phyloP scores from a whole-genome alignment of 2,888 invertebrate genomes.

The Furcula furcula region DNA sequence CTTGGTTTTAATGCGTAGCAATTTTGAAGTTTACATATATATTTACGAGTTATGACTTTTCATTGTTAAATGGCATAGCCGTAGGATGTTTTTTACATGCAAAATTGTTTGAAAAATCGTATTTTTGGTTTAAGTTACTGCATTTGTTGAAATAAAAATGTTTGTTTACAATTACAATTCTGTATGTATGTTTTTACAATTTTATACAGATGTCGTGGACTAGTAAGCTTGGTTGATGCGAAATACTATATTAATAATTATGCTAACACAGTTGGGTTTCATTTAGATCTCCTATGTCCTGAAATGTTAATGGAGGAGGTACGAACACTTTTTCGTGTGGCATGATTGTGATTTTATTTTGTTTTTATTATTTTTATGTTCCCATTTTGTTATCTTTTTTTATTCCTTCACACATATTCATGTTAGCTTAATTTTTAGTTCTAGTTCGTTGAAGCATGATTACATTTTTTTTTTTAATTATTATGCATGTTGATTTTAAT shows the following conservation, averaged over 20 bases:
- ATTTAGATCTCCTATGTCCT: slow-evolving; percentile 30
- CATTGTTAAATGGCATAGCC: not conserved
- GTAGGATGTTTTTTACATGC: not conserved
- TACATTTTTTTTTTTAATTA: slow-evolving; percentile 9
- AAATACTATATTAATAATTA: slow-evolving; percentile 62
- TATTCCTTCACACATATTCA: slow-evolving; percentile 63
- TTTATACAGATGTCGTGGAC: slow-evolving; percentile 38
- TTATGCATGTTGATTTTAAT: slow-evolving; percentile 6
- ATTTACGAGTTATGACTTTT: slow-evolving; percentile 19
- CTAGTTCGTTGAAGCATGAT: slow-evolving; percentile 27
- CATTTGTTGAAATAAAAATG: not conserved
- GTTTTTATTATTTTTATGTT: slow-evolving; percentile 24
- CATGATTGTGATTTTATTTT: slow-evolving; percentile 52
- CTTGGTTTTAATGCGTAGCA: not conserved
- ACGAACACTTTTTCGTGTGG: slow-evolving; percentile 42
- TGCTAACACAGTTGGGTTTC: slow-evolving; percentile 54
- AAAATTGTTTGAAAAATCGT: not conserved
- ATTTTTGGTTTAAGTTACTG: not conserved
- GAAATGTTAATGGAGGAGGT: slow-evolving; percentile 36
- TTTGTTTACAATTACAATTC: not conserved
- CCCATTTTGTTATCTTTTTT: slow-evolving; percentile 26
- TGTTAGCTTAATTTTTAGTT: slow-evolving; percentile 42
- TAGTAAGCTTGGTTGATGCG: slow-evolving; percentile 59
- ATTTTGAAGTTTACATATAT: slow-evolving; percentile 29
- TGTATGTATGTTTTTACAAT: slow-evolving; percentile 37